Evolutionary conservation across 2,797 vertebrate species (phyloP).

Genomic region (Pseudochirops cupreus): DNA sequence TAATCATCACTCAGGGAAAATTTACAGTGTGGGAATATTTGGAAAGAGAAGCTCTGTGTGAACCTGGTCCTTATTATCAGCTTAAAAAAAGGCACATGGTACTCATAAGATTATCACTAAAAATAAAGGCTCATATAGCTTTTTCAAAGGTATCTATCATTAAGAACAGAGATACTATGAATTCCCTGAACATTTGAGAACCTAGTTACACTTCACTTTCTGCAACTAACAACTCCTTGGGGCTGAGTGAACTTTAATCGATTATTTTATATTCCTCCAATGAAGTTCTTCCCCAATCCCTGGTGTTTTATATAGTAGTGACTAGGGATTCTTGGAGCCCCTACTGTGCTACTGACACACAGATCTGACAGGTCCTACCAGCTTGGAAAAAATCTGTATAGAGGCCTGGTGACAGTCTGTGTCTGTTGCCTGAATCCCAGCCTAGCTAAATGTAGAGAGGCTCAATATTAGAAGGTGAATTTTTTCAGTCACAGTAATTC

Average conservation of each 20-base stretch:
- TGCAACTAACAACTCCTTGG: conserved; percentile 28
- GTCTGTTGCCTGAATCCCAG: background rate
- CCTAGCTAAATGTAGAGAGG: background rate
- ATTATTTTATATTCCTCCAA: conserved; percentile 13
- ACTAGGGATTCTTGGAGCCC: background rate
- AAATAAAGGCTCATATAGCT: background rate
- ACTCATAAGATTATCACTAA: background rate
- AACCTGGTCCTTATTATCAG: background rate
- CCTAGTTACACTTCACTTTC: conserved; percentile 33
- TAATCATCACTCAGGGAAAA: conserved; percentile 44
- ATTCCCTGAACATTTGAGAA: background rate
- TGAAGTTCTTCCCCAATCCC: background rate
- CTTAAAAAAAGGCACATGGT: conserved; percentile 12
- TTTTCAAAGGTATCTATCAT: background rate
- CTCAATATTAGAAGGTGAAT: background rate
- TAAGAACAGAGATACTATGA: conserved; percentile 7
- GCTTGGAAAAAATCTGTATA: background rate
- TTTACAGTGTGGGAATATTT: background rate
- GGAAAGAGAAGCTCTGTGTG: conserved; percentile 4
- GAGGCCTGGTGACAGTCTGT: background rate
- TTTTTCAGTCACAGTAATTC: background rate
- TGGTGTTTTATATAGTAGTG: background rate
- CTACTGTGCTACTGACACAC: background rate
- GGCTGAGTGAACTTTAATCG: background rate
- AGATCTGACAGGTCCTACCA: background rate